Percentiles rank a stretch among this genome's conserved stretches.
These are phyloP conservation scores for Eugnorisma glareosa DNA, from an alignment of 2,888 invertebrate species.

Conservation along the genomic window DNA sequence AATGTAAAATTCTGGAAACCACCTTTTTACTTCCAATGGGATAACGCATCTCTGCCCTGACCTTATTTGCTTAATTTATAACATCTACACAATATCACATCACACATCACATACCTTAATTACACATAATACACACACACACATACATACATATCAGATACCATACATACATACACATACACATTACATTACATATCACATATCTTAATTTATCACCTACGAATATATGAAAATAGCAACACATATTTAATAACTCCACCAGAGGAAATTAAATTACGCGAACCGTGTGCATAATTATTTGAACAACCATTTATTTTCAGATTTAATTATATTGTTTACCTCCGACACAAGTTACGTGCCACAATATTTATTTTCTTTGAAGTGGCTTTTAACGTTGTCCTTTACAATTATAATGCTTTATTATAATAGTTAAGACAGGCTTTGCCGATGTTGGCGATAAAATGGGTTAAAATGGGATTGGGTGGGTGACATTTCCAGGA, in stretches of 20 bases:
- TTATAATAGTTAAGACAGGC: background rate
- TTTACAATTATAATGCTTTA: background rate
- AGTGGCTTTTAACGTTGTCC: background rate
- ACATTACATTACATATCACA: too few relatives aligned
- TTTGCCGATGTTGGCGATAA: too few relatives aligned
- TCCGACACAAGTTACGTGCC: background rate
- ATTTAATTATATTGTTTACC: slow-evolving; percentile 4
- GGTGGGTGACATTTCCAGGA: too few relatives aligned
- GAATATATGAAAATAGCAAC: background rate
- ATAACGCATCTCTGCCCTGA: background rate
- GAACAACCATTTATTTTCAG: slow-evolving; percentile 16
- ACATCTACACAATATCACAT: too few relatives aligned
- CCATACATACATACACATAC: too few relatives aligned
- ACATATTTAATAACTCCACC: background rate
- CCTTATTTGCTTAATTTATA: background rate
- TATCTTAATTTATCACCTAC: too few relatives aligned
- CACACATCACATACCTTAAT: too few relatives aligned
- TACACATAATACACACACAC: too few relatives aligned
- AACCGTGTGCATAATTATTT: slow-evolving; percentile 25
- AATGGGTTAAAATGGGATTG: too few relatives aligned
- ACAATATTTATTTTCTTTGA: slow-evolving; percentile 1
- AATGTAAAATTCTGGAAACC: background rate
- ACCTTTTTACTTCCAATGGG: background rate
- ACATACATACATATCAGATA: too few relatives aligned
- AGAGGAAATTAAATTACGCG: slow-evolving; percentile 14